Conservation (phyloP, 2,888 invertebrate genomes). For the Panzeria rudis region DNA sequence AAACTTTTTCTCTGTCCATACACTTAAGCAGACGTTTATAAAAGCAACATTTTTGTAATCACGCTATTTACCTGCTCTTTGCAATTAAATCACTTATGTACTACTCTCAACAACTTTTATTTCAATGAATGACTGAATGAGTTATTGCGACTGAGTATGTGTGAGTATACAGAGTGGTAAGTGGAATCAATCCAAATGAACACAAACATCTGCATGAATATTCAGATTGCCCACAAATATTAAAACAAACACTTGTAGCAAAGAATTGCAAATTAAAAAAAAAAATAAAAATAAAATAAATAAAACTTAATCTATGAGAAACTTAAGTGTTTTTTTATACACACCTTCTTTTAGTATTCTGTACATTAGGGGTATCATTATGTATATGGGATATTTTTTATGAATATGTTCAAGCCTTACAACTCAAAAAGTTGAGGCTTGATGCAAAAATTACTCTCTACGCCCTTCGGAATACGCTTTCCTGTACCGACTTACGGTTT, state of each 20-base stretch:
- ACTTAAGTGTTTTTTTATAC: slow-evolving; percentile 56
- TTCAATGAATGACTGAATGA: slow-evolving; percentile 37
- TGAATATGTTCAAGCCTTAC: too few species aligned
- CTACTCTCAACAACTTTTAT: slow-evolving; percentile 55
- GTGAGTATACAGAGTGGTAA: not conserved
- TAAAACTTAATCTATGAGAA: slow-evolving; percentile 31
- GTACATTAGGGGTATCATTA: too few species aligned
- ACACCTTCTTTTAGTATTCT: slow-evolving; percentile 47
- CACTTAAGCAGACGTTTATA: not conserved
- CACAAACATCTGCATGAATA: not conserved
- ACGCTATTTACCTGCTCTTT: slow-evolving; percentile 74
- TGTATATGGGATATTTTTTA: too few species aligned
- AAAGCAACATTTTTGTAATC: slow-evolving; percentile 74
- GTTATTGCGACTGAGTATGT: not conserved
- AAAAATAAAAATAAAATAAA: slow-evolving; percentile 6
- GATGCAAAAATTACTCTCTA: too few species aligned
- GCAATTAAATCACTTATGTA: slow-evolving; percentile 72
- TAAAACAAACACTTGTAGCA: slow-evolving; percentile 45
- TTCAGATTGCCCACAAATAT: slow-evolving; percentile 31
- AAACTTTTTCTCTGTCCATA: not conserved
- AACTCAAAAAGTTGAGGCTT: too few species aligned
- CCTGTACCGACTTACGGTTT: too few species aligned
- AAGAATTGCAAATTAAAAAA: slow-evolving; percentile 14
- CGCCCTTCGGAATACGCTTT: too few species aligned
- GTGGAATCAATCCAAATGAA: not conserved